These are phyloP conservation scores for Patiria miniata DNA, from an alignment of 35 echinoderm and acorn worm species.

Conservation along the genomic window DNA sequence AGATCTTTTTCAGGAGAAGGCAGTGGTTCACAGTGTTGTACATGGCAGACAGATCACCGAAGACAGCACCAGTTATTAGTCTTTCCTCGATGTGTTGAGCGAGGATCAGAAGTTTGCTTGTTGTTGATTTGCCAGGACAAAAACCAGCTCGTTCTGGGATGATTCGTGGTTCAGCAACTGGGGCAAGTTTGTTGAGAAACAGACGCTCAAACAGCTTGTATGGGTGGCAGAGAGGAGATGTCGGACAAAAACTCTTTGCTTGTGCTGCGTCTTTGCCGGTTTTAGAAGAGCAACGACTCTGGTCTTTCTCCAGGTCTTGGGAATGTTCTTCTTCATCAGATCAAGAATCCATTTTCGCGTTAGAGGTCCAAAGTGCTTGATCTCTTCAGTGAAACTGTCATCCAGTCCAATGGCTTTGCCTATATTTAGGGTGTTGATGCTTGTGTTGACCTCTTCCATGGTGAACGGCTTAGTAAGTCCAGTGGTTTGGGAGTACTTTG, in stretches of 20 bases:
- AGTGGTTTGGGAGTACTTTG: not conserved
- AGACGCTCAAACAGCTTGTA: not conserved
- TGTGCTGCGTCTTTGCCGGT: not conserved
- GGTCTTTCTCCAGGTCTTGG: not conserved
- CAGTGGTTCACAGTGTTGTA: conserved; percentile 59
- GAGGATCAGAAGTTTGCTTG: not conserved
- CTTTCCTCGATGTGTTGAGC: not conserved
- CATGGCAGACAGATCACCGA: conserved; percentile 43
- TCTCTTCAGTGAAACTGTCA: conserved; percentile 1
- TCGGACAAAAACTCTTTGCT: not conserved
- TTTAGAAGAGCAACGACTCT: not conserved
- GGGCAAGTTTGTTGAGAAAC: not conserved
- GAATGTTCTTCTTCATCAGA: not conserved
- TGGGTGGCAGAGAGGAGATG: not conserved
- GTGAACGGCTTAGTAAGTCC: not conserved
- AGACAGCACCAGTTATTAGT: conserved; percentile 34
- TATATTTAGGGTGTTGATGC: not conserved
- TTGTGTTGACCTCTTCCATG: not conserved
- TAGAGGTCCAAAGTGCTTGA: not conserved
- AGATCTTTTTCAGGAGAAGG: conserved; percentile 33
- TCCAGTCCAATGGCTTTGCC: not conserved
- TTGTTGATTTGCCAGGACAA: conserved; percentile 1
- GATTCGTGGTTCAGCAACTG: not conserved
- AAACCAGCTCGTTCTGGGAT: not conserved
- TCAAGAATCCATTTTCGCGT: not conserved